Evolutionary conservation across 1,140 invertebrate species (phyloP).

Genomic region (Hormaphis cornu): DNA sequence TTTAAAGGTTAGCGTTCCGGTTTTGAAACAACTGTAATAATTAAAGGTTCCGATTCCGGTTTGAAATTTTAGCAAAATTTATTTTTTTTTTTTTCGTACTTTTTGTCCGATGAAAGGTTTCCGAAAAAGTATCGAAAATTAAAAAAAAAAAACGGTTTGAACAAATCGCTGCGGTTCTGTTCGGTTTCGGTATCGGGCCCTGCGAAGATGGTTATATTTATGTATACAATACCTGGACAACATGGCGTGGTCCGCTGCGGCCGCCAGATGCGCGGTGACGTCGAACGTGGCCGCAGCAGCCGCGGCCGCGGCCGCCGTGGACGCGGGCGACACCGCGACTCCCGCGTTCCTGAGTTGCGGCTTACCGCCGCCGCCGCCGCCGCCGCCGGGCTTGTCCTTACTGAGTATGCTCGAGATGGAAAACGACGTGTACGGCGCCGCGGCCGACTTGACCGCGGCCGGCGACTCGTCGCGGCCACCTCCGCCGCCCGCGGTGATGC

Average conservation of each 20-base stretch:
- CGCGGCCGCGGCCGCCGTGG: neutral
- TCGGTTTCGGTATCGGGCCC: too few species aligned
- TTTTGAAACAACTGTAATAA: too few species aligned
- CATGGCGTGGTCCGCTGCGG: slow-evolving; percentile 23
- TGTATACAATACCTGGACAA: slow-evolving; percentile 31
- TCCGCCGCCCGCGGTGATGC: slow-evolving; percentile 64
- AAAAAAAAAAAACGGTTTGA: too few species aligned
- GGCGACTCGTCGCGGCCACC: slow-evolving; percentile 22
- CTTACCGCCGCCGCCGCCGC: neutral
- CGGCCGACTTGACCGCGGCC: slow-evolving; percentile 20
- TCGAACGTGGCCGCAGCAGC: slow-evolving; percentile 3
- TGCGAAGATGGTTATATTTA: too few species aligned
- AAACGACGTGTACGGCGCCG: slow-evolving; percentile 36
- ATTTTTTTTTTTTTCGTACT: too few species aligned
- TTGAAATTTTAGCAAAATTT: too few species aligned
- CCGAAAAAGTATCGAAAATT: too few species aligned
- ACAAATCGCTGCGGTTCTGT: too few species aligned
- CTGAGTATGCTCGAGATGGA: slow-evolving; percentile 37
- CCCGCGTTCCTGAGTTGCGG: neutral
- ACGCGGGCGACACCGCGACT: neutral
- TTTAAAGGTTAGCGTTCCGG: too few species aligned
- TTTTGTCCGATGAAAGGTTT: too few species aligned
- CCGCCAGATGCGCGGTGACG: slow-evolving; percentile 9
- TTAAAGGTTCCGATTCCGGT: too few species aligned
- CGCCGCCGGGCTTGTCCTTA: slow-evolving; percentile 10